phyloP scores from a whole-genome alignment of 2,888 invertebrate species.

The Nephrotoma appendiculata region DNA sequence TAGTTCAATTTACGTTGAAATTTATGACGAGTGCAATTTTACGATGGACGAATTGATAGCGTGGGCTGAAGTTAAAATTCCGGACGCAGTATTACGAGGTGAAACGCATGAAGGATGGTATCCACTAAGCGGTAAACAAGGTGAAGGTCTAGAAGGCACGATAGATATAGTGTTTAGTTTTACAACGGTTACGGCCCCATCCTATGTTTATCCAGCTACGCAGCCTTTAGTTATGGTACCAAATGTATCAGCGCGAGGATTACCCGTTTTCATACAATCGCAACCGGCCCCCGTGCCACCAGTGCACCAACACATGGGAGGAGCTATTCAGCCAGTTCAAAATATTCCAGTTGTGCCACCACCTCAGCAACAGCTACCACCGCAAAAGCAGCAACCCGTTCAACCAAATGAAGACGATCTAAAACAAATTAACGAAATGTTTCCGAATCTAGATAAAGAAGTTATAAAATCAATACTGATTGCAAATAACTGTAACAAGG shows the following conservation, averaged over 20 bases:
- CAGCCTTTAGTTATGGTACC: slow-evolving; percentile 56
- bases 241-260: slow-evolving; percentile 24
- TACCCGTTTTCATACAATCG: slow-evolving; percentile 24
- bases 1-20: slow-evolving; percentile 76
- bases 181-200: slow-evolving; percentile 24
- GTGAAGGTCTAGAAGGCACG: slow-evolving; percentile 86
- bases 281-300: slow-evolving; percentile 13
- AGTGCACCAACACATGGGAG: slow-evolving; percentile 16
- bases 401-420: slow-evolving; percentile 43
- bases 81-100: slow-evolving; percentile 66
- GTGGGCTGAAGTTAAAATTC: slow-evolving; percentile 82
- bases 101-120: slow-evolving; percentile 95
- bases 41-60: slow-evolving; percentile 93
- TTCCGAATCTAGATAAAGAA: slow-evolving; percentile 86
- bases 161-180: slow-evolving; percentile 82
- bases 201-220: slow-evolving; percentile 30
- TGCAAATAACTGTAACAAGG: slow-evolving; percentile 79
- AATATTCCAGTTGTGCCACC: slow-evolving; percentile 9
- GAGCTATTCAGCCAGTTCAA: slow-evolving; percentile 24
- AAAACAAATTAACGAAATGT: slow-evolving; percentile 77
- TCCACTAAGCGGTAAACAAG: slow-evolving; percentile 83
- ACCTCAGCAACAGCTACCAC: slow-evolving; percentile 18
- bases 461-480: slow-evolving; percentile 84
- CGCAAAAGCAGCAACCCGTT: slow-evolving; percentile 20
- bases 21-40: slow-evolving; percentile 94